Base-by-base conservation (phyloP, 2,113 vertebrate genomes). In the Oceanodroma tethys region DNA sequence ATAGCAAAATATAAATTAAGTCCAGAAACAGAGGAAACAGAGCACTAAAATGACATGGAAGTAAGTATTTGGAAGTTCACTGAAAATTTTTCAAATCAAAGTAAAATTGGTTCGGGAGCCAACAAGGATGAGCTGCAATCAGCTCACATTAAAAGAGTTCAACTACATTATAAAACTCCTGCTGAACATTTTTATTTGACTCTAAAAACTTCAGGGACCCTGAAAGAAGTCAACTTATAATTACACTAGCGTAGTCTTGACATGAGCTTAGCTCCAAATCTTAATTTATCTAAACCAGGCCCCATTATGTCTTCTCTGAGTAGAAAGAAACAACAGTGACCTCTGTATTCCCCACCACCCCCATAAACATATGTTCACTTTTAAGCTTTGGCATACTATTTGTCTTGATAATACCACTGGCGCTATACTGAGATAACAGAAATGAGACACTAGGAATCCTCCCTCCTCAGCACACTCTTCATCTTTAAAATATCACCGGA, bases 351-450 rank as follows among this genome's bases (percentile, higher is more conserved):
- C 92, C 81, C 82, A 95, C 90, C 96, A 88, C 96, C 93, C 92
- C 97, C 90, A 92, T 58, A 81, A 94, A 94, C 90, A 93, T 91
- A 96, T 66, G 62, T 93, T 95, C 88, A 93, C 93, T 97, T 97
- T 95, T 96, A 88, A 88, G 78, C 78, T 95, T 55, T 95, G 97
- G 96, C 88, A 90, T 80, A 66, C 93, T 63, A 75, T 96, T 94
- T 90, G 92, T 93, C 93, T 97, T 95, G 97, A 90, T 97, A 97
- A 96, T 95, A 90, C 87, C 95, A 45, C 91, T 95, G 96, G 94
- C 22, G 34, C 40, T 81, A 75, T 27, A 34, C 29, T 42, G 96
- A 86, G 67, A 96, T 93, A 93, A 70, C 75, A 78, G 88, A 56
- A 32, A 43, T 13, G 81, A 86, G 91, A 85, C 45, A 55, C 15